Evolutionary conservation across 2,888 invertebrate genomes (phyloP), one percentile per base, ranked within the genome.

Genomic region (Eupithecia vulgata): DNA sequence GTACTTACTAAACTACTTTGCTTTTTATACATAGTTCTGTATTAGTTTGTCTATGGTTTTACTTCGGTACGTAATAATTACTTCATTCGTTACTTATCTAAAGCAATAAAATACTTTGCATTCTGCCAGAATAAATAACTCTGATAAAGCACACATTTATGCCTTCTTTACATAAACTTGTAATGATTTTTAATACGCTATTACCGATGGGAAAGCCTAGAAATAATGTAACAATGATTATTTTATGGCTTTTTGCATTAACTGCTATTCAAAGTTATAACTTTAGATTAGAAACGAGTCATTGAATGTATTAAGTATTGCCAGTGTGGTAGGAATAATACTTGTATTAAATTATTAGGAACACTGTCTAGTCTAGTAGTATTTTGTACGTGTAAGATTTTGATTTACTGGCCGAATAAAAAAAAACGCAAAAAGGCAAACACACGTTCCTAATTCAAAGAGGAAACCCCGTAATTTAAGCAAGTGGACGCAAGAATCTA

Each of bases 391-490:
- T 48, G 48, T 48, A n/a, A 1, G 2, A n/a, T 48, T n/a, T n/a
- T n/a, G n/a, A 21, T 52, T n/a, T 48, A 45, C n/a, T 21, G 21
- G 21, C n/a, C 21, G 21, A 52, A 34, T 34, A 61, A 1, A 61
- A 61, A 30, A 25, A 59, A 34, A 61, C 15, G 17, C 30, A 61
- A 15, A 17, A 61, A 17, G 34, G 34, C 17, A 17, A 59, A 61
- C 61, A 65, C 40, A 21, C 35, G 64, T 70, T 70, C 67, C 34
- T 68, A 68, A 71, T 74, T 71, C 67, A 35, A 74, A 69, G 69
- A 74, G 71, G 66, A 74, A 71, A 57, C 68, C 13, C 59, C 15
- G 45, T 59, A 67, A 70, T 70, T 71, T 68, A 57, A 67, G 68
- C 69, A 71, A 69, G 69, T 69, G 69, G 66, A 42, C 67, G 42